Conservation (phyloP, 2,888 invertebrate genomes). For the Hipparchia sbordonii region DNA sequence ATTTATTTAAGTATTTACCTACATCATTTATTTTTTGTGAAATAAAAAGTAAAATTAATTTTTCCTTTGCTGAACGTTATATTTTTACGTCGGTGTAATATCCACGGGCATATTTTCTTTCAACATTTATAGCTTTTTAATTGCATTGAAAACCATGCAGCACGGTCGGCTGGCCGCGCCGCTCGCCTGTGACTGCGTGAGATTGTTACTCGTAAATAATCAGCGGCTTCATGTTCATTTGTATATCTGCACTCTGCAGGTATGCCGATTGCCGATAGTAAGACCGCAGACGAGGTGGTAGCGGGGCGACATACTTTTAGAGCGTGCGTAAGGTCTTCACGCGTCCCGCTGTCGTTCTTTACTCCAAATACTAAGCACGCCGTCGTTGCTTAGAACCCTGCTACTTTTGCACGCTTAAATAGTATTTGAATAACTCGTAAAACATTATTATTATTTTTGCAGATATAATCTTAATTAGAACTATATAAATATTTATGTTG, state of each 20-base stretch:
- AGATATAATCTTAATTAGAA: too few species aligned
- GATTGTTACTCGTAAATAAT: constrained; percentile 36
- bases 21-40: background rate
- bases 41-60: background rate
- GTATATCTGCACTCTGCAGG: constrained; percentile 2
- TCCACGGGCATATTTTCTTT: constrained; percentile 25
- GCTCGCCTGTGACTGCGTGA: constrained; percentile 41
- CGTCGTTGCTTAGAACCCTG: too few species aligned
- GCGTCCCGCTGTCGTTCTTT: too few species aligned
- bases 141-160: constrained; percentile 55
- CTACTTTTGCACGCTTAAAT: too few species aligned
- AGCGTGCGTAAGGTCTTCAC: background rate
- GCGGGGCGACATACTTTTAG: background rate
- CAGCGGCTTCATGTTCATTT: constrained; percentile 24
- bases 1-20: too few species aligned
- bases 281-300: background rate
- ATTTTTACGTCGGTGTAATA: constrained; percentile 17
- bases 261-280: constrained; percentile 7
- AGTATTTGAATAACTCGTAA: too few species aligned
- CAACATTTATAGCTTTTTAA: constrained; percentile 63
- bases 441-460: too few species aligned
- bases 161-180: constrained; percentile 51
- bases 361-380: too few species aligned
- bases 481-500: too few species aligned
- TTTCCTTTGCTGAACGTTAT: background rate